Base-by-base conservation (phyloP, 2,888 invertebrate genomes). In the Tetragonisca angustula region DNA sequence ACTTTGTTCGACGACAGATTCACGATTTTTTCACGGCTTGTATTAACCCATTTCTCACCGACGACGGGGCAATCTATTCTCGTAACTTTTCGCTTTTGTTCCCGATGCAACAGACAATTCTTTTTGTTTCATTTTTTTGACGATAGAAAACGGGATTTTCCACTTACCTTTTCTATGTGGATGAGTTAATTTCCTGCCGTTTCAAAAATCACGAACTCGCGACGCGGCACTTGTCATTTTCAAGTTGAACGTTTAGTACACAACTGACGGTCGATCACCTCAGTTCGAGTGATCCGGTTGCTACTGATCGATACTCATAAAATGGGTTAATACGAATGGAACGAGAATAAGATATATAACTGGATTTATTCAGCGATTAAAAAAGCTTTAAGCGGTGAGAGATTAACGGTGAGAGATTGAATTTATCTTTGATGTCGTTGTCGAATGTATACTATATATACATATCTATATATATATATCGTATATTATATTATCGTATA, bases 391-490 rank as follows among this genome's bases (percentile, higher is more conserved):
- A 43, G 43, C 43, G 43, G 43, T 67, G 77, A 69, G 76, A 78
- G 61, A 59, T 15, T 56, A 64, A 79, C 74, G 76, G 76, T 81
- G 83, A 86, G 83, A 64, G 27, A 76, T n/a, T 65, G 27, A 65
- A 64, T n/a, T 76, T 83, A 76, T 61, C 73, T 76, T 80, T 50
- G 72, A 50, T 76, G 76, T 84, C 81, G 75, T 81, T 86, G 81
- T 81, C 86, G 86, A 86, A 81, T 82, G 86, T 84, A 77, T 79
- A 83, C 9, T 76, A 70, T 61, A 71, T 84, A 83, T 80, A 56
- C 2, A 43, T 80, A 83, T 85, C 73, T 70, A 78, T 64, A 69
- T 86, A 79, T 81, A 9, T 65, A 36, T 43, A 65, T 67, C 83
- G 61, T 69, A 76, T 62, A 50, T 70, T 62, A 70, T 76, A 75